Percentiles rank a stretch among this genome's conserved stretches.
These are phyloP conservation scores for Euphydryas editha DNA, from an alignment of 2,888 invertebrate species.

Conservation along the genomic window DNA sequence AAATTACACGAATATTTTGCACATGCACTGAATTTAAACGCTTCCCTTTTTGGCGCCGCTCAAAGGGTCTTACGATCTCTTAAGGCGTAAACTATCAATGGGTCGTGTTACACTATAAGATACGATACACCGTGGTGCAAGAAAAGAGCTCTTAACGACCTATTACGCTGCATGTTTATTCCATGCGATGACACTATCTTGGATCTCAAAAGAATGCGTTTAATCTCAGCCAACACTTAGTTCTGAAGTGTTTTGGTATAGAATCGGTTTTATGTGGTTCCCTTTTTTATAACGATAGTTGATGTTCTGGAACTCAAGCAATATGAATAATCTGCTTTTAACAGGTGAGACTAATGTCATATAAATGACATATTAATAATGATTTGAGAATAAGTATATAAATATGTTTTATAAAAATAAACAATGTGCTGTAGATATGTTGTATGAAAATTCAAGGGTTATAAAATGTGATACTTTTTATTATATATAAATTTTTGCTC, in stretches of 20 bases:
- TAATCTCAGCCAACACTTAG: constrained; percentile 18
- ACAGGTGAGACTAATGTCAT: no score
- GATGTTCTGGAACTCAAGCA: neutral
- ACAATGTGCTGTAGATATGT: no score
- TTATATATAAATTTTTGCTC: no score
- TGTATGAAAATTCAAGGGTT: no score
- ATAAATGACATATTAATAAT: no score
- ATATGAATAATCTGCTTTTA: neutral
- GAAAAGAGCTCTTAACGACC: constrained; percentile 34
- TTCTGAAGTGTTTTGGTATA: constrained; percentile 5
- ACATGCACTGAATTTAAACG: constrained; percentile 25
- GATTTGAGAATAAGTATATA: no score
- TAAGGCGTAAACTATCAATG: constrained; percentile 41
- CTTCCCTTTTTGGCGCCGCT: constrained; percentile 23
- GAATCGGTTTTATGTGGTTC: neutral
- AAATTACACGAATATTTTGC: constrained; percentile 9
- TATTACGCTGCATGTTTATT: constrained; percentile 30
- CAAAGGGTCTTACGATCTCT: constrained; percentile 34
- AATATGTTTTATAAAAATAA: no score
- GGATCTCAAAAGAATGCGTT: constrained; percentile 30
- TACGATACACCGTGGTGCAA: constrained; percentile 30
- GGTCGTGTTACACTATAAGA: constrained; percentile 28
- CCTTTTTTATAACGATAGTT: neutral
- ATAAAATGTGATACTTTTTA: no score
- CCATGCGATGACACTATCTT: constrained; percentile 24